Base-by-base conservation (phyloP, 92 coral and sea anemone genomes). In the Epizoanthus fatuus region DNA sequence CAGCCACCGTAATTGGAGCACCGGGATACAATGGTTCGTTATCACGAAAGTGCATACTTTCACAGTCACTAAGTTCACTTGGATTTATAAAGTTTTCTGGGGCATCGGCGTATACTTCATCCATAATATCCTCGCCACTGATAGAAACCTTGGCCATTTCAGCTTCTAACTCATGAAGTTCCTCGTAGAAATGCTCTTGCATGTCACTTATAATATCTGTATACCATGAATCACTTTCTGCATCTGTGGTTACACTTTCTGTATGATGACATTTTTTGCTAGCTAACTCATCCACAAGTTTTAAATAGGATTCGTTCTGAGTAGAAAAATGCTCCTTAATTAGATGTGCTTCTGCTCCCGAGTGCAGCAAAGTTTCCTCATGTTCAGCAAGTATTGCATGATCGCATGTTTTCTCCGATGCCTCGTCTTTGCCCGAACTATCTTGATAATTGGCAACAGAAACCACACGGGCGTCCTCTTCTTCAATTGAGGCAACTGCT, bases 51-150 rank as follows among this genome's bases (percentile, higher is more conserved):
- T 56, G 62, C 62, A 56, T 56, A 56, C 62, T 56, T 56, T 56
- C 62, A 56, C 62, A 56, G 62, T 16, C 62, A 56, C 62, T 56
- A 14, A 14, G 62, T 56, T 56, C 62, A 6, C n/a, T 56, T 56
- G 62, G 62, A 14, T 14, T 56, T 56, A 56, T 56, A 56, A 56
- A 56, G 62, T 56, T 56, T 56, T 56, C 62, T 13, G 62, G 62
- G 62, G 62, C 62, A 56, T 56, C 62, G 19, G 62, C 62, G n/a
- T 14, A 56, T 56, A 56, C n/a, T 56, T 56, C n/a, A 56, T 56
- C 62, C 62, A 56, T 56, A 56, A 56, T 56, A 55, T 56, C 62
- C n/a, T 56, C 20, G 62, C 62, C 19, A 56, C n/a, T 19, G n/a
- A 56, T 56, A 56, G 62, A 56, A 56, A 14, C 62, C 20, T 14